Conservation (phyloP, 2,888 invertebrate species). For the Thecocarcelia acutangulata region DNA sequence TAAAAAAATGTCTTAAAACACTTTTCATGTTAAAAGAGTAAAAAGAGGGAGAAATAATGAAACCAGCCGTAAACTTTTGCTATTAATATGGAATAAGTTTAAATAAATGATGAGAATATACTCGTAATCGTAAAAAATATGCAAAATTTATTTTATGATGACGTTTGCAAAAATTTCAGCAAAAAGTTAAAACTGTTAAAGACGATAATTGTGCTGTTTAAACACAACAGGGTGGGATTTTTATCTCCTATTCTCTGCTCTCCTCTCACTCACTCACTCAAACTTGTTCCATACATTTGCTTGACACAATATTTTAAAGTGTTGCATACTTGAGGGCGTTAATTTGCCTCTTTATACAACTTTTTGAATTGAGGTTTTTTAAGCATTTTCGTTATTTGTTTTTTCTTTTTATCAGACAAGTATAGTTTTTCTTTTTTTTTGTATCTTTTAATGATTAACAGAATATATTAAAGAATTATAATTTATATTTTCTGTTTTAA, state of each 20-base stretch:
- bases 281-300: not conserved
- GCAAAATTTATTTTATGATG: constrained; percentile 55
- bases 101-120: constrained; percentile 51
- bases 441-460: too few species aligned
- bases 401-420: too few species aligned
- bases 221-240: not conserved
- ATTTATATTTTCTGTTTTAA: too few species aligned
- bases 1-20: constrained; percentile 3
- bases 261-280: not conserved
- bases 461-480: too few species aligned
- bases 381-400: not conserved
- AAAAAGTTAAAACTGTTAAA: constrained; percentile 6
- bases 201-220: not conserved
- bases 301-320: not conserved
- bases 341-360: not conserved
- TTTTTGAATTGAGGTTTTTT: constrained; percentile 14
- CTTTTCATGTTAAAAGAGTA: not conserved
- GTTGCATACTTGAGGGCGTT: constrained; percentile 15
- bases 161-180: constrained; percentile 47
- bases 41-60: not conserved
- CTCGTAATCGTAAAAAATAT: constrained; percentile 45
- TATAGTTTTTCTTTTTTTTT: too few species aligned
- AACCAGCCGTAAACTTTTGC: constrained; percentile 40
- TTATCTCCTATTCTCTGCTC: not conserved
- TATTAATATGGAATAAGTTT: constrained; percentile 29